Base-by-base conservation (phyloP, 2,888 invertebrate genomes). In the Exephanes ischioxanthus region DNA sequence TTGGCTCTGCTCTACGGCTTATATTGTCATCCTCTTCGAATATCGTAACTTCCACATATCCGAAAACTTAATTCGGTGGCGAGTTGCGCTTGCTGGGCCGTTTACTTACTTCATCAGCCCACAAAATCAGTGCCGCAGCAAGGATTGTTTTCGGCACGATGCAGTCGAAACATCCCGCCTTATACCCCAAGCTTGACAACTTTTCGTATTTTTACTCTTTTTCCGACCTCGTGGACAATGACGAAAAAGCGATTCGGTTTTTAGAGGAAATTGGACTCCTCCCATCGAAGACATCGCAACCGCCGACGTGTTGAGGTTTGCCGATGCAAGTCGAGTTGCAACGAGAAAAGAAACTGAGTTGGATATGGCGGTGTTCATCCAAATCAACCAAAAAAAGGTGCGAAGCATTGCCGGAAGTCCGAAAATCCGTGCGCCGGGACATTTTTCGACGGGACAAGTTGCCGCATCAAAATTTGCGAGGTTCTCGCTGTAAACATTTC, bases 401-500 rank as follows among this genome's bases (percentile, higher is more conserved):
- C 79, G 3, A 82, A 79, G 45, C 22, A 33, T n/a, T 87, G 86
- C 41, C 41, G 86, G 16, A 61, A 70, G 19, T 22, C 9, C 7
- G 55, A 78, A 9, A 87, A 87, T 37, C 83, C 85, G 6, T 41
- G 63, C 41, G 7, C 37, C n/a, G 53, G 70, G 19, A 83, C 87
- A n/a, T 86, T 86, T 82, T 82, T 86, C 55, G 82, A 86, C 26
- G 86, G 86, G 3, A 22, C 66, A 2, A 9, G 45, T 11, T 82
- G 84, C 66, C 76, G 68, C 7, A 84, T 87, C 22, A 41, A 48
- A 51, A 33, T 87, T 22, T 37, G 70, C 41, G 86, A 87, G 58
- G 76, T 79, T 26, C 67, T 84, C 14, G 81, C 82, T 19, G 82
- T 86, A 1, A 73, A 83, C 9, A 67, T 80, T 48, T 72, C 53